phyloP scores from a whole-genome alignment of 2,113 vertebrate species.

The Vombatus ursinus region DNA sequence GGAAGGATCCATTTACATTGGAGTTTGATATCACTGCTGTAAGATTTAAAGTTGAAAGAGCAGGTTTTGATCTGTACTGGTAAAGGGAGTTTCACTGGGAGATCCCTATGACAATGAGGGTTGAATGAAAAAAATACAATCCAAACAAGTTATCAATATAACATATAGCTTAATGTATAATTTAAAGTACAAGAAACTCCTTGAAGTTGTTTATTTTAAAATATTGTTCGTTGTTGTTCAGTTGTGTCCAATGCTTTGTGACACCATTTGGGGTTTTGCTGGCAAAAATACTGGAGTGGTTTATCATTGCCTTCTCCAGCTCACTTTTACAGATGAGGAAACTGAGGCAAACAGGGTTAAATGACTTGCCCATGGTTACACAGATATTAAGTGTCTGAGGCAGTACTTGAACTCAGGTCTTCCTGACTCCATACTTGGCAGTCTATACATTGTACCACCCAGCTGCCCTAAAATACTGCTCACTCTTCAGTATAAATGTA shows the following conservation, averaged over 20 bases:
- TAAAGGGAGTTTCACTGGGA: not conserved
- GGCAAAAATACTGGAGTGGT: not conserved
- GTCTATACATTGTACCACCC: not conserved
- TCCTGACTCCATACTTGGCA: not conserved
- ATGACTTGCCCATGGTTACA: not conserved
- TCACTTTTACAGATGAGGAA: not conserved
- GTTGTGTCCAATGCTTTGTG: not conserved
- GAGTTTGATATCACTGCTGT: not conserved
- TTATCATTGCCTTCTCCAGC: not conserved
- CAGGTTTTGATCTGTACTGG: not conserved
- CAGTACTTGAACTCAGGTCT: not conserved
- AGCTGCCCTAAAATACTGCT: not conserved
- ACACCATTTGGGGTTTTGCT: not conserved
- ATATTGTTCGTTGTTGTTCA: not conserved
- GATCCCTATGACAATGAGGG: not conserved
- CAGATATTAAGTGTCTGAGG: not conserved
- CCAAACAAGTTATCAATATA: not conserved
- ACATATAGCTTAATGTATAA: not conserved
- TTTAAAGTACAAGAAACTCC: not conserved
- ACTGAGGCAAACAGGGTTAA: not conserved
- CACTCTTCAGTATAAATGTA: not conserved
- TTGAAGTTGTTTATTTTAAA: not conserved
- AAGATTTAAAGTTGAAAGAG: not conserved
- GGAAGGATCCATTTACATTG: not conserved
- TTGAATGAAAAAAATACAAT: not conserved